Evolutionary conservation across 2,113 vertebrate genomes (phyloP), one percentile per base, ranked within the genome.

Genomic region (Tursiops truncatus): DNA sequence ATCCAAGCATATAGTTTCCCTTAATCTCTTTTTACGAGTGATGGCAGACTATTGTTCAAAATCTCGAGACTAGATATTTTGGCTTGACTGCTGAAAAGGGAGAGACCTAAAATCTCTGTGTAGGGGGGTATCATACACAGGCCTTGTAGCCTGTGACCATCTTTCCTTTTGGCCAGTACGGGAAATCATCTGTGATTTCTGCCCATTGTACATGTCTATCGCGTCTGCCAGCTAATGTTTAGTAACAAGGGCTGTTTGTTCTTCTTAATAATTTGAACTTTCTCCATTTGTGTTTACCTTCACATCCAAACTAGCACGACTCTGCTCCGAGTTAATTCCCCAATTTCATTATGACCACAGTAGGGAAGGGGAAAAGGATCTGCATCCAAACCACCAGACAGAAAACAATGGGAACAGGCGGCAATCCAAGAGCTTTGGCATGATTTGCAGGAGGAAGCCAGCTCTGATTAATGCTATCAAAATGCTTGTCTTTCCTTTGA

Each of bases 301-400:
- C 96, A 41, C 97, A 94, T 96, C 97, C 98, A 98, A 56, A 97
- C 98, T 96, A 98, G 97, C 98, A 97, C 90, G 96, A 97, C 95
- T 98, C 98, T 99, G 97, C 95, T 91, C 97, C 81, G 98, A 98
- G 98, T 98, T 98, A 98, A 98, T 98, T 98, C 98, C 95, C 96
- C 97, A 96, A 94, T 98, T 98, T 98, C 79, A 97, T 95, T 98
- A 97, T 97, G 98, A 84, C 97, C 95, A 86, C 92, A 81, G 3
- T 33, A 53, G 97, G 83, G 95, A 97, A 97, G 94, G 84, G 97
- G 96, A 41, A 96, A 96, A 96, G 77, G 82, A 96, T 97, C 73
- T 68, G 95, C 97, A 96, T 98, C 98, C 98, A 98, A 98, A 98
- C 86, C 96, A 97, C 74, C 97, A 97, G 92, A 95, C 98, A 96